Conservation (phyloP, 2,797 vertebrate genomes). For the Sebastes oblongus region DNA sequence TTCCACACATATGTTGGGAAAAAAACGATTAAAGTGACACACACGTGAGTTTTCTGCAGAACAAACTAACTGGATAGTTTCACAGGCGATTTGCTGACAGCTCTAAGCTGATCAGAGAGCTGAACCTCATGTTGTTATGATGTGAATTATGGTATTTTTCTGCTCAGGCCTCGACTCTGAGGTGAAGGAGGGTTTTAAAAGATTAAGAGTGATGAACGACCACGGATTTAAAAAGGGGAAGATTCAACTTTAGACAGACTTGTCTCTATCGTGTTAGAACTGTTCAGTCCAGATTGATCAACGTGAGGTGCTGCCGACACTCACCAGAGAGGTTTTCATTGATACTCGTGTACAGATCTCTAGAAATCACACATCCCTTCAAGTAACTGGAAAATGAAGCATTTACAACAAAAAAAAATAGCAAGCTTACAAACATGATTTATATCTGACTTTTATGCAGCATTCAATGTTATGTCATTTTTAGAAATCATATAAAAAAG, state of each 20-base stretch:
- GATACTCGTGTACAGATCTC: background rate
- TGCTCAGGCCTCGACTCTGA: conserved; percentile 8
- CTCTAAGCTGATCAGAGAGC: background rate
- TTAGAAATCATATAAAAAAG: no score
- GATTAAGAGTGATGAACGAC: conserved; percentile 29
- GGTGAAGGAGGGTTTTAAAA: conserved; percentile 5
- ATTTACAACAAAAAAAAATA: background rate
- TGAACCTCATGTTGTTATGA: background rate
- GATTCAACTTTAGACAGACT: background rate
- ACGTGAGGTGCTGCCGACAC: background rate
- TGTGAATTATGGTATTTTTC: conserved; percentile 24
- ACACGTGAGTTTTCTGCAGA: background rate
- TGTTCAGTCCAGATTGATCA: background rate
- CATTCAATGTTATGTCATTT: no score
- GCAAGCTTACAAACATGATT: background rate
- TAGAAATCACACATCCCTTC: background rate
- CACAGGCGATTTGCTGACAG: conserved; percentile 23
- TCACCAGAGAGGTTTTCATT: background rate
- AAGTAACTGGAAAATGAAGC: background rate
- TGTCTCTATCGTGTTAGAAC: background rate
- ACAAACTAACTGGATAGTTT: conserved; percentile 16
- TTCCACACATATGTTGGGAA: background rate
- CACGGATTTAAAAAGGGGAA: background rate
- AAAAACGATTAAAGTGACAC: background rate
- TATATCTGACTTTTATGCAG: background rate